Base-by-base conservation (phyloP, 1,140 invertebrate genomes). In the Musca vetustissima region DNA sequence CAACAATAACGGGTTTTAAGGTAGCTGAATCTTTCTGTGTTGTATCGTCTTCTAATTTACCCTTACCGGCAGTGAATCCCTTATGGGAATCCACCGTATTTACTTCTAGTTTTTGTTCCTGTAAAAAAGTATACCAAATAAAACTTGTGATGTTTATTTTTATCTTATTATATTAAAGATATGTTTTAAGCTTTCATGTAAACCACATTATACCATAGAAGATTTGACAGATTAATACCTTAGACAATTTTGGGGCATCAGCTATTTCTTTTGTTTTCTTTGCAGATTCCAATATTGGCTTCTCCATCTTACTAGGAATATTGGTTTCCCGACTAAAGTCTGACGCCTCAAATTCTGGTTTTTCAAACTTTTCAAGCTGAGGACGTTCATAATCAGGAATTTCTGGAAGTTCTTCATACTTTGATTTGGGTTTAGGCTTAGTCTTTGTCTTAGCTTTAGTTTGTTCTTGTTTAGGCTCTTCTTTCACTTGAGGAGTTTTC, bases 361-460 rank as follows among this genome's bases (percentile, higher is more conserved):
- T 85, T 80, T 87, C 86, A 70, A 86, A 86, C 74, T 86, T 86
- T 75, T 87, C 86, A 71, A 87, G 78, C 59, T 84, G 83, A 4
- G 86, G 86, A 64, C 86, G 80, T 80, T 87, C 86, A 73, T 87
- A 87, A 82, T 92, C 90, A 22, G 90, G 88, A 72, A 92, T 92
- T 79, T 91, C 89, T n/a, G 90, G 90, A 64, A 91, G 84, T 22
- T 91, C 86, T 72, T 87, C 90, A 61, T 88, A 89, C 72, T 87
- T 87, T 67, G 85, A 81, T 43, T 85, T 85, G 64, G 84, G 82
- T 47, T 86, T 85, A 6, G 84, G 71, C 71, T 86, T 87, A 4
- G 85, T 76, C 80, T 87, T 88, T 47, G 84, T 76, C 74, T 86
- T 84, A 21, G 73, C 55, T 74, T 87, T 87, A 7, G 68, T 32